phyloP scores from a whole-genome alignment of 2,888 invertebrate species.

The Caradrina clavipalpis region DNA sequence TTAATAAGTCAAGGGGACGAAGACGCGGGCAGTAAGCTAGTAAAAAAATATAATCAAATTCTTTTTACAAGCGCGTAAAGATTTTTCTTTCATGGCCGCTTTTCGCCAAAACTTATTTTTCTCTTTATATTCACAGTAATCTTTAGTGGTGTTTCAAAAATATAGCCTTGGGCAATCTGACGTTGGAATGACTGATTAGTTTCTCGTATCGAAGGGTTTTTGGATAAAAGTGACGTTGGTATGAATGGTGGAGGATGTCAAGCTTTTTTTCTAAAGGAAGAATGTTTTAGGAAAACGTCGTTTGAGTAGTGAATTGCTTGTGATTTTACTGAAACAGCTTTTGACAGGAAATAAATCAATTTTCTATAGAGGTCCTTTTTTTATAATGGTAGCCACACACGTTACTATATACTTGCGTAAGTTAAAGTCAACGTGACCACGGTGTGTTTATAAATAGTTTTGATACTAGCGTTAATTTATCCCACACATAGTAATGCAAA shows the following conservation, averaged over 20 bases:
- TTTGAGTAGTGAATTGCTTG: neutral
- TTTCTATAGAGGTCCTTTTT: too few species aligned
- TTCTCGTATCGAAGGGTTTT: slow-evolving; percentile 23
- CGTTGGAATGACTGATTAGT: slow-evolving; percentile 53
- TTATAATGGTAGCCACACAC: too few species aligned
- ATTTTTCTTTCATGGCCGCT: neutral
- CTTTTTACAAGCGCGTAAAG: slow-evolving; percentile 16
- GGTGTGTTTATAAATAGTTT: too few species aligned
- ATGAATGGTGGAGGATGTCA: neutral
- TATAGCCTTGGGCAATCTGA: slow-evolving; percentile 30
- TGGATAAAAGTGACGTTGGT: slow-evolving; percentile 14
- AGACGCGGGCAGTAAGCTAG: too few species aligned
- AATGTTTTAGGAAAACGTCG: neutral
- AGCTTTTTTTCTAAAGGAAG: neutral
- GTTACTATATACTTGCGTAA: too few species aligned
- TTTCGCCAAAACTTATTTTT: slow-evolving; percentile 7
- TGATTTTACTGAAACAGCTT: too few species aligned
- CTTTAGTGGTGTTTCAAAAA: slow-evolving; percentile 34
- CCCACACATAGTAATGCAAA: too few species aligned
- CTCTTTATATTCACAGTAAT: slow-evolving; percentile 33
- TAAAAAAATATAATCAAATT: slow-evolving; percentile 43
- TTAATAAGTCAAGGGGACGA: too few species aligned
- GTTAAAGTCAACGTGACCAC: too few species aligned
- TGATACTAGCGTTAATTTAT: too few species aligned
- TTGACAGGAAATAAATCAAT: neutral